Conservation (phyloP, 2,888 invertebrate species). For the Neuroscelio doddi region DNA sequence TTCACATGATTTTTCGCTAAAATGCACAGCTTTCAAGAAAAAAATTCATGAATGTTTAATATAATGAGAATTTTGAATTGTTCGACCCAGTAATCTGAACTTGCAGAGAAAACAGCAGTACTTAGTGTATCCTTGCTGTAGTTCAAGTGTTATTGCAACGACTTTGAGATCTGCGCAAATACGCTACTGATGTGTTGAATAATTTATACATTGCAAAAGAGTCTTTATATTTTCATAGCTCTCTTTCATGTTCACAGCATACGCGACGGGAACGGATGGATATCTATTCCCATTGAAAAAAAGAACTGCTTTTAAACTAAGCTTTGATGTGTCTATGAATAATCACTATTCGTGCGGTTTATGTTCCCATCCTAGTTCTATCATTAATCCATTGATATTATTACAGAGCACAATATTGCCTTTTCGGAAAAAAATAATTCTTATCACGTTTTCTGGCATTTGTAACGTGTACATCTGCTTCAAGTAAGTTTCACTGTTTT, state of each 20-base stretch:
- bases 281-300: slow-evolving; percentile 54
- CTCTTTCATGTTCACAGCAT: slow-evolving; percentile 57
- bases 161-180: slow-evolving; percentile 60
- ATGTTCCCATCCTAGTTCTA: too few species aligned
- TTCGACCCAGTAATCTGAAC: too few species aligned
- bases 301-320: slow-evolving; percentile 44
- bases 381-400: too few species aligned
- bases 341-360: not conserved
- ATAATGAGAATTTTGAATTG: too few species aligned
- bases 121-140: slow-evolving; percentile 44
- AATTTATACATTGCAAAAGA: slow-evolving; percentile 49
- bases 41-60: too few species aligned
- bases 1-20: too few species aligned
- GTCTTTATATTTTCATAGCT: slow-evolving; percentile 56
- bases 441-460: too few species aligned
- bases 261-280: slow-evolving; percentile 54
- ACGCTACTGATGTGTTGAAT: slow-evolving; percentile 51
- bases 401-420: too few species aligned
- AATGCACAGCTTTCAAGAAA: too few species aligned
- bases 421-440: too few species aligned
- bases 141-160: slow-evolving; percentile 52
- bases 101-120: slow-evolving; percentile 34
- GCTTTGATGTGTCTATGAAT: not conserved
- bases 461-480: too few species aligned
- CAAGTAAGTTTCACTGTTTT: too few species aligned